phyloP scores from a whole-genome alignment of 1,140 invertebrate genomes.

The Cotesia chilonis region DNA sequence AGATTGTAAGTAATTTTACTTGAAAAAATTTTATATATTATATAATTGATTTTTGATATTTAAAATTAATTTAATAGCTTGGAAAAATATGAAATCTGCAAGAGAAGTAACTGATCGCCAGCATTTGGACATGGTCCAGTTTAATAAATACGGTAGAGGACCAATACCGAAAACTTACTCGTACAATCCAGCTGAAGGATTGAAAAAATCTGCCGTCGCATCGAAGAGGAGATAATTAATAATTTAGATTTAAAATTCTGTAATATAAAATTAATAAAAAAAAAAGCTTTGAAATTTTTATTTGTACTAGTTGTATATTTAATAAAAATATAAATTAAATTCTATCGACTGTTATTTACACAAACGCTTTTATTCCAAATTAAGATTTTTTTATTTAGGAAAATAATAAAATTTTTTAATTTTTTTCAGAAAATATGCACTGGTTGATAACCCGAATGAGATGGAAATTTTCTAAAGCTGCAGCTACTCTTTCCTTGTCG shows the following conservation, averaged over 20 bases:
- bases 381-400: not conserved
- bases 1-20: slow-evolving; percentile 74
- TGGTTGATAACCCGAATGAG: slow-evolving; percentile 94
- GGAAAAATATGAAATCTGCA: slow-evolving; percentile 84
- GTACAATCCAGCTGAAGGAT: slow-evolving; percentile 79
- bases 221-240: slow-evolving; percentile 40
- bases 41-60: slow-evolving; percentile 32
- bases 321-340: too few species aligned
- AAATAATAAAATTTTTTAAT: slow-evolving; percentile 32
- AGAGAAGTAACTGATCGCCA: slow-evolving; percentile 80
- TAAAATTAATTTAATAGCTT: slow-evolving; percentile 68
- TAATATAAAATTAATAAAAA: slow-evolving; percentile 22
- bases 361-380: too few species aligned
- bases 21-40: slow-evolving; percentile 26
- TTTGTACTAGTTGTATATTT: not conserved
- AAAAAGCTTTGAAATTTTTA: slow-evolving; percentile 10
- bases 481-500: slow-evolving; percentile 97
- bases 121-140: slow-evolving; percentile 79
- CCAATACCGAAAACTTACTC: slow-evolving; percentile 88
- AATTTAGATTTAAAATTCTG: slow-evolving; percentile 1
- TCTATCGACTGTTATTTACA: too few species aligned
- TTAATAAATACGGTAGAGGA: slow-evolving; percentile 83
- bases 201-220: slow-evolving; percentile 27
- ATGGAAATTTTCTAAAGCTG: slow-evolving; percentile 93
- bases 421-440: slow-evolving; percentile 70